Evolutionary conservation across 2,113 vertebrate genomes (phyloP), one percentile per base, ranked within the genome.

Genomic region (Australoheros scitulus): DNA sequence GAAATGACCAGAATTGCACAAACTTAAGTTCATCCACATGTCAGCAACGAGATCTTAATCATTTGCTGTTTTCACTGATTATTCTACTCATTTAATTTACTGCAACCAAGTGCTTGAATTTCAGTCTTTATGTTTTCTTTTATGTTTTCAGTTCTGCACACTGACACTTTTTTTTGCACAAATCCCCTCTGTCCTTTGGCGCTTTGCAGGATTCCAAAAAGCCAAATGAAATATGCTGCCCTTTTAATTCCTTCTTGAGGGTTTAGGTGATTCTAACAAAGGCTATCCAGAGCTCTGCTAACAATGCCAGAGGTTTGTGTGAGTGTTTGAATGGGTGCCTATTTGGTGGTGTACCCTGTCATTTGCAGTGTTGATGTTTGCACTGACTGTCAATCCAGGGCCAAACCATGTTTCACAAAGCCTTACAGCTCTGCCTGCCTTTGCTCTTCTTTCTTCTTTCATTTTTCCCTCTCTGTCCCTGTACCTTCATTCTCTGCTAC

Each of bases 371-470:
- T 76, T 85, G 87, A 86, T 72, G 85, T 85, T 80, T 77, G 80
- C 70, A 20, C 55, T 63, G 68, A 76, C 87, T 91, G 91, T 83
- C 88, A 84, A 56, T 87, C 52, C 78, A 56, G 64, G 76, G 61
- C 56, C 65, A 47, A 34, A 77, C 79, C 13, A 2, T 72, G 75
- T 77, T 75, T 65, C 58, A 61, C 61, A 79, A 87, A 86, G 81
- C 70, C 75, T 77, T 1, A 7, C 65, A 61, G 85, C 78, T 78
- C 79, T 18, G 57, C 55, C 77, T 70, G 83, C 77, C 81, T 43
- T 58, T 22, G 5, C 32, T 60, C 43, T 47, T 78, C 63, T 61
- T 79, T 56, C 11, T 63, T 75, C 58, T 57, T 64, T 64, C 11
- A 6, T 24, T 34, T 55, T 26, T 24, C 24, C 4, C 24, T 26